Conservation (phyloP, 2,888 invertebrate genomes). For the Apantesis nais region DNA sequence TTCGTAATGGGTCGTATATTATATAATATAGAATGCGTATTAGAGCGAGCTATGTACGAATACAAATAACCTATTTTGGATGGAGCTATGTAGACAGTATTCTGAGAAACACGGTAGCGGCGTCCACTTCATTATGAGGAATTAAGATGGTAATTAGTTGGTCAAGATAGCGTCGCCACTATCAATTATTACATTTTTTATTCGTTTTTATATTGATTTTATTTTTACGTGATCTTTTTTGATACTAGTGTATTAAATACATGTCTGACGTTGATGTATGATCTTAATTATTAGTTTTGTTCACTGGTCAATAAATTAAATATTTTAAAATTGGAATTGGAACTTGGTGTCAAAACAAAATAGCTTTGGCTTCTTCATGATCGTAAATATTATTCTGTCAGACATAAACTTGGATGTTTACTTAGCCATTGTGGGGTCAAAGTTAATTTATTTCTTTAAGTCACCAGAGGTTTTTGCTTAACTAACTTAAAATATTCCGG, state of each 20-base stretch:
- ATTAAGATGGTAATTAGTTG: conserved; percentile 74
- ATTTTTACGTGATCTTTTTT: conserved; percentile 27
- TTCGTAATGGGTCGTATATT: conserved; percentile 53
- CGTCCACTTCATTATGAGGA: conserved; percentile 61
- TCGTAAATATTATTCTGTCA: conserved; percentile 66
- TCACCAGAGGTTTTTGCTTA: conserved; percentile 33
- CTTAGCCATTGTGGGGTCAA: conserved; percentile 65
- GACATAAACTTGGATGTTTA: conserved; percentile 74
- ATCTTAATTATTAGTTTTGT: not conserved
- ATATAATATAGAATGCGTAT: conserved; percentile 40
- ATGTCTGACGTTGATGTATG: conserved; percentile 1
- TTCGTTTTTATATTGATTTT: conserved; percentile 37
- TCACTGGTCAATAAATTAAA: conserved; percentile 6
- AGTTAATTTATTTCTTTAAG: conserved; percentile 70
- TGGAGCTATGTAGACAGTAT: conserved; percentile 49
- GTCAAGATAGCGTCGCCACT: conserved; percentile 53
- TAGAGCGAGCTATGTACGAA: conserved; percentile 47
- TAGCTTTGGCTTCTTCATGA: conserved; percentile 43
- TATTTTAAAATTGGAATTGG: not conserved
- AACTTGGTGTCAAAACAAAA: conserved; percentile 45
- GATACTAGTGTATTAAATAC: not conserved
- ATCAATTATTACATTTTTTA: conserved; percentile 35
- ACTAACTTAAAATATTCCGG: conserved; percentile 46
- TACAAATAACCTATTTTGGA: conserved; percentile 59
- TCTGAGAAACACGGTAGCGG: conserved; percentile 67